Conservation (phyloP, 2,888 invertebrate species). For the Oligia fasciuncula region DNA sequence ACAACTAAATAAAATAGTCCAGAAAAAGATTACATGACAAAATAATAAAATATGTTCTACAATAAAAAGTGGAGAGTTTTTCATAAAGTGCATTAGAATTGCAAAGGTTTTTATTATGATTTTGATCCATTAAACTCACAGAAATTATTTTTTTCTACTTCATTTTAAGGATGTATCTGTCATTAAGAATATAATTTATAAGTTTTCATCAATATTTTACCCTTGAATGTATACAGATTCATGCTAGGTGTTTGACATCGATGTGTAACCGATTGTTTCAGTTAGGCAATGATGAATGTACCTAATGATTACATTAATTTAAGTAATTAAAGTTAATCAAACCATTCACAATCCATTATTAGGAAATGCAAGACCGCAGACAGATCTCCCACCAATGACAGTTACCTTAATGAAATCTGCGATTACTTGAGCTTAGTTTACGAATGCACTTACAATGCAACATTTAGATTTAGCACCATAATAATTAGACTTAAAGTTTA, state of each 20-base stretch:
- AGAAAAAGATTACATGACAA: background rate
- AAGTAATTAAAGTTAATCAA: constrained; percentile 21
- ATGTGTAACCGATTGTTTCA: background rate
- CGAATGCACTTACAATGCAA: constrained; percentile 35
- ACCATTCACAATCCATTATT: constrained; percentile 66
- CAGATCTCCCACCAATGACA: constrained; percentile 73
- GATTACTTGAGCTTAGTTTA: constrained; percentile 71
- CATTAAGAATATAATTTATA: background rate
- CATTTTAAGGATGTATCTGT: background rate
- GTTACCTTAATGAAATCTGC: constrained; percentile 73
- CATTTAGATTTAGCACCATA: constrained; percentile 49
- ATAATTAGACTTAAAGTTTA: constrained; percentile 41
- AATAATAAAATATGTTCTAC: background rate
- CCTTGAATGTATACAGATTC: too few species aligned
- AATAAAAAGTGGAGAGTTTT: background rate
- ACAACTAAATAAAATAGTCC: background rate
- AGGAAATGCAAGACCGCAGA: constrained; percentile 70
- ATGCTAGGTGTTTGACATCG: background rate
- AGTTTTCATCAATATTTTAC: background rate
- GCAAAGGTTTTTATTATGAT: background rate
- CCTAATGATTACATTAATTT: constrained; percentile 11
- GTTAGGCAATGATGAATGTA: background rate
- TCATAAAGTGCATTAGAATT: background rate
- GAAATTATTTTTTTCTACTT: background rate
- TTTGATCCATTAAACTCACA: background rate